phyloP scores from a whole-genome alignment of 2,797 vertebrate species.

The Fratercula arctica region DNA sequence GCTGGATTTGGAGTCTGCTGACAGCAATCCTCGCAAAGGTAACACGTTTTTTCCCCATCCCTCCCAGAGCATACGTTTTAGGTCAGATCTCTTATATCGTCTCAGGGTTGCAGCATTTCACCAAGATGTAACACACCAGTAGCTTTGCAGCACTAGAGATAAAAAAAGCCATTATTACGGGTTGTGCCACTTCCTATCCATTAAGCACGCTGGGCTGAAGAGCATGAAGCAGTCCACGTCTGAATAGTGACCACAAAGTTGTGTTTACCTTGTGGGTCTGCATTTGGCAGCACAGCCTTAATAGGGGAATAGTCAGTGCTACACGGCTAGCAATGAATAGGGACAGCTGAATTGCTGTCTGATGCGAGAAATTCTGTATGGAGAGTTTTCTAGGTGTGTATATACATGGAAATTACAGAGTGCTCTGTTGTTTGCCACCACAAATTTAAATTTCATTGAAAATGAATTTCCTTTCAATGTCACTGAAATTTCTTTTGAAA shows the following conservation, averaged over 20 bases:
- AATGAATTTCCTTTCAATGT: neutral
- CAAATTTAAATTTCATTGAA: neutral
- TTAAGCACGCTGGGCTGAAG: neutral
- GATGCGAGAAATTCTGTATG: neutral
- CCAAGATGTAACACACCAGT: neutral
- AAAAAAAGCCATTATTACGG: neutral
- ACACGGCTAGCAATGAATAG: neutral
- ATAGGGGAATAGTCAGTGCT: rapidly evolving
- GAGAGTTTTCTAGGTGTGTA: neutral
- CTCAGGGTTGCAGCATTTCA: neutral
- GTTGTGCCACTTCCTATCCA: neutral
- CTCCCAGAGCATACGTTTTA: neutral
- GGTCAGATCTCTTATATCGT: neutral
- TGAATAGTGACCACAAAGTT: neutral
- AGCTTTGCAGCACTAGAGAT: neutral
- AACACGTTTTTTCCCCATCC: neutral
- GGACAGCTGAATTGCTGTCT: neutral
- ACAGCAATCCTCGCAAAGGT: neutral
- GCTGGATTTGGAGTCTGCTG: neutral
- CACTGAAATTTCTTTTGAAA: neutral
- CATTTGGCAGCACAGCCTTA: neutral
- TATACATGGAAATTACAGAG: neutral
- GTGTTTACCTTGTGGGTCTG: neutral
- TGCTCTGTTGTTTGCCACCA: neutral
- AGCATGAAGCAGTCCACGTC: neutral